phyloP scores from a whole-genome alignment of 2,797 vertebrate genomes.

The Eulemur mongoz region DNA sequence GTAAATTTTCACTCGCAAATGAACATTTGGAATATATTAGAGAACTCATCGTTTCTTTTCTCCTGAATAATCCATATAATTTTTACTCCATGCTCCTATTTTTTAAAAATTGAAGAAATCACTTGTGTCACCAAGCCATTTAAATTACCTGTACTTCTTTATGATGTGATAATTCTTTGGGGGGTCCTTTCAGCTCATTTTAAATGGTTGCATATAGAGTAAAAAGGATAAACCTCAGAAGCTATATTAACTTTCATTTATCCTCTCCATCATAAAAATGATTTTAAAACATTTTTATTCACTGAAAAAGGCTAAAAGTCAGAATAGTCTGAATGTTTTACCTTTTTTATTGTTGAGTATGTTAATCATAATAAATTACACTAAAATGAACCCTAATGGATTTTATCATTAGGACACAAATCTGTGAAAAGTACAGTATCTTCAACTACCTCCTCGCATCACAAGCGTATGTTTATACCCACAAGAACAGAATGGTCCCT shows the following conservation, averaged over 20 bases:
- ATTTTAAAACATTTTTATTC: conserved; percentile 77
- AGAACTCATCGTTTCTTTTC: conserved; percentile 51
- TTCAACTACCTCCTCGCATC: background rate
- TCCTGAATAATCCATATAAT: conserved; percentile 67
- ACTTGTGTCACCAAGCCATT: conserved; percentile 43
- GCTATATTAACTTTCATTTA: conserved; percentile 74
- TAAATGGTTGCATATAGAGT: conserved; percentile 57
- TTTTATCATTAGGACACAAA: conserved; percentile 28
- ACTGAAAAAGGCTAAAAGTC: conserved; percentile 78
- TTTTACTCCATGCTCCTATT: conserved; percentile 45
- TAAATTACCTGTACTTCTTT: conserved; percentile 59
- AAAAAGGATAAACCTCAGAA: conserved; percentile 68
- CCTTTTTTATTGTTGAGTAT: conserved; percentile 66
- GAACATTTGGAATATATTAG: conserved; percentile 60
- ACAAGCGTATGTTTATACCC: background rate
- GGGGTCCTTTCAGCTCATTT: conserved; percentile 52
- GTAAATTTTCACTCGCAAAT: conserved; percentile 64
- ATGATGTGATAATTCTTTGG: conserved; percentile 56
- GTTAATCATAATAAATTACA: conserved; percentile 54
- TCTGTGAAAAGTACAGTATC: background rate
- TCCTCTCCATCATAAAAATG: conserved; percentile 78
- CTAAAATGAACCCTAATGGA: background rate
- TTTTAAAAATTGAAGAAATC: conserved; percentile 68
- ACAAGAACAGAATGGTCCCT: background rate
- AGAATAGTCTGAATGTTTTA: conserved; percentile 77